Base-by-base conservation (phyloP, 2,888 invertebrate genomes). In the Bugula neritina region DNA sequence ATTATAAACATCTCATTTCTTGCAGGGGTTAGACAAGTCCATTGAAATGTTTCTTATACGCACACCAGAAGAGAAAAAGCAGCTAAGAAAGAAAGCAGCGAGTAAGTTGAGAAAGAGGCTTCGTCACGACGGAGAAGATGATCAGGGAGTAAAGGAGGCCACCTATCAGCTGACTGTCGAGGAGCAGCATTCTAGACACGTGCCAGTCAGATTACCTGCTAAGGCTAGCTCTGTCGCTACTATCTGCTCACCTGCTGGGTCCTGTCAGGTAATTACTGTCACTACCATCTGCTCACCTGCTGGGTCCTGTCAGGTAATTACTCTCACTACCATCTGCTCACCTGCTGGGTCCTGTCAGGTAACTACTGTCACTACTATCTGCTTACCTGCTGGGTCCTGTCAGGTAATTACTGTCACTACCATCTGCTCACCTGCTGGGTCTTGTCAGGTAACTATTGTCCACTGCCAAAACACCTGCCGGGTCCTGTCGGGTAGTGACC, bases 21-120 rank as follows among this genome's bases (percentile, higher is more conserved):
- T 74, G n/a, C 74, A 84, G 83, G 95, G 95, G 1, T 90, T 89
- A 17, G 92, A 94, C 79, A 88, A 89, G 72, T 84, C 88, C 31
- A 85, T 97, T 23, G 97, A 98, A 85, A 84, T 93, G 72, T 97
- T 93, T 81, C 87, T 89, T 57, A 90, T 98, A 77, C 89, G 91
- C 78, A 85, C 89, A 0, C 89, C 91, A 27, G 90, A 90, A 17
- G 92, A 93, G 0, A 87, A 88, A 74, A 84, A 86, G 34, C 89
- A 90, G 74, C 86, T 90, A 78, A 87, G 88, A 35, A 95, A 94
- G 69, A 92, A 91, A 79, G 95, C 92, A 83, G 77, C 78, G 10
- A 77, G 76, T 54, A 78, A 76, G 78, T 5, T 86, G 77, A 89
- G 88, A 77, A 89, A 89, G 82, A 58, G 25, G 13, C 35, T 54